Evolutionary conservation across 1,140 invertebrate species (phyloP), one percentile per base, ranked within the genome.

Genomic region (Colletes gigas): DNA sequence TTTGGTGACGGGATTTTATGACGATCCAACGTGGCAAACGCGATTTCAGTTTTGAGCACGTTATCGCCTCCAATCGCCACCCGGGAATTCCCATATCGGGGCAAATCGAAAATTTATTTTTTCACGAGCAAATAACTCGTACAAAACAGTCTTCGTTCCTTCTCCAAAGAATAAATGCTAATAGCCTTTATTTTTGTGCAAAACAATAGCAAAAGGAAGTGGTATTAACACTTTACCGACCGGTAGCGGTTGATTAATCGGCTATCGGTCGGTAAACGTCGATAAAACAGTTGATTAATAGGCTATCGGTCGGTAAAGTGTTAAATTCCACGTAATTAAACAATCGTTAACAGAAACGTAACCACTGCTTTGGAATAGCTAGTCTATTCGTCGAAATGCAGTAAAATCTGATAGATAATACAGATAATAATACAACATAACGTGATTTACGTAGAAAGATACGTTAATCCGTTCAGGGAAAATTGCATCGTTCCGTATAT

Each of bases 1-100:
- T 89, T 89, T 80, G 82, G 77, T 85, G 87, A 89, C 88, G 84
- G 79, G 82, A 90, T 90, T 90, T 90, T 85, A 87, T 83, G 85
- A 83, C 71, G 81, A 89, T 78, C 80, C 86, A 83, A 85, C 79
- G 77, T 62, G 84, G 77, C 72, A 72, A 83, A 80, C 83, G 55
- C 69, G 65, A 69, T 17, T 44, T 44, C 62, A 44, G 12, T 66
- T 55, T 30, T 4, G 39, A 50, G 50, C 17, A n/a, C 14, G 63
- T 67, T 57, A 39, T 17, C 74, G 39, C 71, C 21, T 9, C 14
- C 12, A 0, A 4, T 47, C n/a, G 19, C 55, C 15, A 50, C 0
- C 9, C 50, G 10, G 50, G 50, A 50, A 47, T 47, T 9, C 1
- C 44, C 44, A 9, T 44, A 50, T 50, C 50, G 10, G 50, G 8